Conservation (phyloP, 2,797 vertebrate species). For the Paramormyrops hopkinsi region DNA sequence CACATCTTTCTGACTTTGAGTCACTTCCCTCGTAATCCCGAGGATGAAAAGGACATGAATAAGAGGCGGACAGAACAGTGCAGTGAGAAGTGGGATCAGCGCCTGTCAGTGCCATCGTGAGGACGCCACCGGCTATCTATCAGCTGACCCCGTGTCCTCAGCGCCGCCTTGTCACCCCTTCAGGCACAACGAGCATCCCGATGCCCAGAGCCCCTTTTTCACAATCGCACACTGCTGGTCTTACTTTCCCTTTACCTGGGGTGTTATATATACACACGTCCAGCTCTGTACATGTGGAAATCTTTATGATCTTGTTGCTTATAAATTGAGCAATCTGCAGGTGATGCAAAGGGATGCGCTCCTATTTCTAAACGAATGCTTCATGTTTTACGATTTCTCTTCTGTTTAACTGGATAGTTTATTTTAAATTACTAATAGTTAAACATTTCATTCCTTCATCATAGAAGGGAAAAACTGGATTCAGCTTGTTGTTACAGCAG, state of each 20-base stretch:
- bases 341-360: neutral
- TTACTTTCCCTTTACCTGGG: neutral
- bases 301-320: neutral
- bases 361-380: neutral
- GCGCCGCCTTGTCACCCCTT: neutral
- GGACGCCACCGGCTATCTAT: neutral
- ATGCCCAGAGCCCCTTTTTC: neutral
- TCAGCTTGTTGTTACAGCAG: neutral
- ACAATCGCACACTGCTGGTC: neutral
- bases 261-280: neutral
- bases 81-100: neutral
- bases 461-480: neutral
- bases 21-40: neutral
- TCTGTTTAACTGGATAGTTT: neutral
- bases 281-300: neutral
- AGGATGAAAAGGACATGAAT: neutral
- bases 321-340: neutral
- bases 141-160: neutral
- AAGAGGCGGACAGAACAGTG: neutral
- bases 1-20: neutral
- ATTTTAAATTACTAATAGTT: neutral
- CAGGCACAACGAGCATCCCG: neutral
- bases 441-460: neutral
- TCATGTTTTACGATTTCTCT: neutral
- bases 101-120: neutral